Conservation (phyloP, 2,113 vertebrate genomes). For the Psilopogon haemacephalus region DNA sequence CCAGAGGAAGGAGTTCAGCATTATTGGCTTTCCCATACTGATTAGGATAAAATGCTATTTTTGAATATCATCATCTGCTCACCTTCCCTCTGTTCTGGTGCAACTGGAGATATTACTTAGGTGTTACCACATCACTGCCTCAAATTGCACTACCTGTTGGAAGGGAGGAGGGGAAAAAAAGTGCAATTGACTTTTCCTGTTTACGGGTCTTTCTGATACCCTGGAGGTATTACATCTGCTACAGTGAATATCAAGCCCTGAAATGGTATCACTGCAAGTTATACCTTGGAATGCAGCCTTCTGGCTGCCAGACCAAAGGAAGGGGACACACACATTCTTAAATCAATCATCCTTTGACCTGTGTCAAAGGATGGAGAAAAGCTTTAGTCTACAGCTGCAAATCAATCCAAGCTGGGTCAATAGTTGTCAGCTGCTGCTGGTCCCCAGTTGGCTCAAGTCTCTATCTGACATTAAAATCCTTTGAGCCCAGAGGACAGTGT, state of each 20-base stretch:
- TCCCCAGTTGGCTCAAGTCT: not conserved
- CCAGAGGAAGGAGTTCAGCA: not conserved
- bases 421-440: not conserved
- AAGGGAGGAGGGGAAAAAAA: not conserved
- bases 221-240: not conserved
- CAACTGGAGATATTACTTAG: not conserved
- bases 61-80: slow-evolving; percentile 1
- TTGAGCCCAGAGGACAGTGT: fast-evolving
- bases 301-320: not conserved
- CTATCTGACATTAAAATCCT: not conserved
- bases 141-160: not conserved
- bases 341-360: not conserved
- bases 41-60: slow-evolving; percentile 6
- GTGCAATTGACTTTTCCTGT: not conserved
- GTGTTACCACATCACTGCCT: not conserved
- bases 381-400: not conserved
- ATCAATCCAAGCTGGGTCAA: fast-evolving
- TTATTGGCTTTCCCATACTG: not conserved
- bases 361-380: not conserved
- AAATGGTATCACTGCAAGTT: not conserved
- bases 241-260: not conserved
- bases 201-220: not conserved
- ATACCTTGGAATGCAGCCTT: not conserved
- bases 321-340: not conserved
- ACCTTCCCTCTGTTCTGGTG: not conserved